phyloP scores from a whole-genome alignment of 2,797 vertebrate genomes.

The Hydrophis major region DNA sequence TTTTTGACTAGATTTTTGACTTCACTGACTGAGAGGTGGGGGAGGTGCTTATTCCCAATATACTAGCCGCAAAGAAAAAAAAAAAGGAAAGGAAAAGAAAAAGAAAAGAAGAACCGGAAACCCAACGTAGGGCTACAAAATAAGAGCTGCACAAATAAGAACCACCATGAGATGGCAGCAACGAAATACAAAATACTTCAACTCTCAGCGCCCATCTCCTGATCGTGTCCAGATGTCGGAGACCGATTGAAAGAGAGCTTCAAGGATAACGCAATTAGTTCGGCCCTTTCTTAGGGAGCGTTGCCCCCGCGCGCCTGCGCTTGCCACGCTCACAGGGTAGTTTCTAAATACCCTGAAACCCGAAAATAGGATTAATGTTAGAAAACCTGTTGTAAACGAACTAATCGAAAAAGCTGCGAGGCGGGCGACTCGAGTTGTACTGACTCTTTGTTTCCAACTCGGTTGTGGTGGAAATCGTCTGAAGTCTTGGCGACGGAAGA shows the following conservation, averaged over 20 bases:
- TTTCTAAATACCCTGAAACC: neutral
- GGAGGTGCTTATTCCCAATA: neutral
- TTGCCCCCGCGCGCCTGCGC: neutral
- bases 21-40: neutral
- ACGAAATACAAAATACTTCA: neutral
- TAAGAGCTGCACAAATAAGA: neutral
- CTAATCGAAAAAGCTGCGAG: neutral
- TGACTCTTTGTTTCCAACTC: neutral
- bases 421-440: neutral
- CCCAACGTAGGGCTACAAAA: neutral
- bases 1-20: too few relatives aligned
- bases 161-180: neutral
- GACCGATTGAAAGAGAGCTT: neutral
- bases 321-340: neutral
- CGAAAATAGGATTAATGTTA: neutral
- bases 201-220: neutral
- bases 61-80: neutral
- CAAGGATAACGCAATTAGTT: neutral
- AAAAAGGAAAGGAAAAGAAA: neutral
- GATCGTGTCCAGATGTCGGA: neutral
- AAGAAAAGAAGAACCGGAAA: neutral
- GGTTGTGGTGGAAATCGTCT: neutral
- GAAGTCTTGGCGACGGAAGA: neutral
- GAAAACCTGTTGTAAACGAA: neutral
- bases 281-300: neutral